phyloP scores from a whole-genome alignment of 2,888 invertebrate genomes.

The Lissonota sp. region DNA sequence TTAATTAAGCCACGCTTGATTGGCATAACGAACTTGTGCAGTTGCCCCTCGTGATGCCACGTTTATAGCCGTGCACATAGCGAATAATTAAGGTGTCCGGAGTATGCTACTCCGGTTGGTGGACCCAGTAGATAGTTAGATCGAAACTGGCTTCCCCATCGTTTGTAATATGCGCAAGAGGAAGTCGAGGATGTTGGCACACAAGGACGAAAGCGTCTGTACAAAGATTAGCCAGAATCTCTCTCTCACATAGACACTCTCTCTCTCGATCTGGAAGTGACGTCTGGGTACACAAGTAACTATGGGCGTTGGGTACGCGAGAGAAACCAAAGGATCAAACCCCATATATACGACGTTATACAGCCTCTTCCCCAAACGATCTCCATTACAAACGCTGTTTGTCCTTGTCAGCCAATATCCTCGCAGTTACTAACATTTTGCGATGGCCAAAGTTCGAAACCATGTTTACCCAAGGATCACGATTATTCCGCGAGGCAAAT shows the following conservation, averaged over 20 bases:
- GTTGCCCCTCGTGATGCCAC: too few relatives aligned
- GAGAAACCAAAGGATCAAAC: slow-evolving; percentile 65
- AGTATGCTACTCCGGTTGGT: slow-evolving; percentile 18
- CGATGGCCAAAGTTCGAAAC: slow-evolving; percentile 63
- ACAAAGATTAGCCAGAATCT: slow-evolving; percentile 61
- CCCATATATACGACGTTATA: slow-evolving; percentile 55
- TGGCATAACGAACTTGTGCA: too few relatives aligned
- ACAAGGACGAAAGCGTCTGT: slow-evolving; percentile 48
- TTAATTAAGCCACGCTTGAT: too few relatives aligned
- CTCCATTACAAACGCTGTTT: slow-evolving; percentile 69
- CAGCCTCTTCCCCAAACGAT: slow-evolving; percentile 50
- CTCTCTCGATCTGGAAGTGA: slow-evolving; percentile 37
- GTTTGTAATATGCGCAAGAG: slow-evolving; percentile 31
- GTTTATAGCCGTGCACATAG: too few relatives aligned
- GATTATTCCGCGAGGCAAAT: slow-evolving; percentile 61
- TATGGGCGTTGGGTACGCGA: slow-evolving; percentile 11
- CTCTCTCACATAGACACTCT: slow-evolving; percentile 32
- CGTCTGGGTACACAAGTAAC: slow-evolving; percentile 64
- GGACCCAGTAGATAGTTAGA: slow-evolving; percentile 17
- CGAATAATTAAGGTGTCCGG: not conserved
- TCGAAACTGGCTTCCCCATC: slow-evolving; percentile 12
- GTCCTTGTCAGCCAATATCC: slow-evolving; percentile 70
- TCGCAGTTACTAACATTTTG: slow-evolving; percentile 56
- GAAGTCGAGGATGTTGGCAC: slow-evolving; percentile 56
- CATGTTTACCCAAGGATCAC: slow-evolving; percentile 62